Evolutionary conservation across 2,888 invertebrate species (phyloP).

Genomic region (Acrobasis repandana): DNA sequence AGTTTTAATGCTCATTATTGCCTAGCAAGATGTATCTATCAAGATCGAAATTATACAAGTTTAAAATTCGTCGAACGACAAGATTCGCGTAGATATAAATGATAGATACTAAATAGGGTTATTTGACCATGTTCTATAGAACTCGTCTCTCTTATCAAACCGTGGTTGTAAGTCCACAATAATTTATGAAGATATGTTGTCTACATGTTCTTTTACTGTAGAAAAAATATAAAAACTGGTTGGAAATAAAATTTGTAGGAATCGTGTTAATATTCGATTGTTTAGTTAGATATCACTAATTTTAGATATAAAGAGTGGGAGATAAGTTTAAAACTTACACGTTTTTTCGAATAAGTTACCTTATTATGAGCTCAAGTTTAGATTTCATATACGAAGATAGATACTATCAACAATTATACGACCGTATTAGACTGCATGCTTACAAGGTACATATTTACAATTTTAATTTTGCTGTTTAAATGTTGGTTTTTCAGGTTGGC

Average conservation of each 20-base stretch:
- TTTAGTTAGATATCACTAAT: too few relatives aligned
- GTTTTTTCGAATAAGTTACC: background rate
- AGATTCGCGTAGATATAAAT: constrained; percentile 14
- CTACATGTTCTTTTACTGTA: constrained; percentile 10
- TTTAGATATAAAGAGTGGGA: too few relatives aligned
- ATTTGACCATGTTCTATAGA: background rate
- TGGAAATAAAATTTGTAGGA: background rate
- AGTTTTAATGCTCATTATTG: background rate
- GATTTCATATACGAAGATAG: too few relatives aligned
- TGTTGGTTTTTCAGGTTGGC: too few relatives aligned
- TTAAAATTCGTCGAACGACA: background rate
- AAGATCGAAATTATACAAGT: constrained; percentile 2
- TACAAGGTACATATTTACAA: too few relatives aligned
- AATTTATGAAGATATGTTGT: constrained; percentile 6
- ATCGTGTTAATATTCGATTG: background rate
- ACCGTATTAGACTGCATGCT: too few relatives aligned
- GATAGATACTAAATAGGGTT: background rate
- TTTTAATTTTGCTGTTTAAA: too few relatives aligned
- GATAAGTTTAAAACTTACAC: background rate
- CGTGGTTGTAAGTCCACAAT: background rate
- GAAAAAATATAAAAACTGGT: background rate
- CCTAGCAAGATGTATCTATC: background rate
- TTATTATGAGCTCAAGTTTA: too few relatives aligned
- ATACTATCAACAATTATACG: too few relatives aligned
- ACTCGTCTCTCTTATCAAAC: constrained; percentile 8